phyloP scores from a whole-genome alignment of 2,888 invertebrate genomes.

The Nysson spinosus region DNA sequence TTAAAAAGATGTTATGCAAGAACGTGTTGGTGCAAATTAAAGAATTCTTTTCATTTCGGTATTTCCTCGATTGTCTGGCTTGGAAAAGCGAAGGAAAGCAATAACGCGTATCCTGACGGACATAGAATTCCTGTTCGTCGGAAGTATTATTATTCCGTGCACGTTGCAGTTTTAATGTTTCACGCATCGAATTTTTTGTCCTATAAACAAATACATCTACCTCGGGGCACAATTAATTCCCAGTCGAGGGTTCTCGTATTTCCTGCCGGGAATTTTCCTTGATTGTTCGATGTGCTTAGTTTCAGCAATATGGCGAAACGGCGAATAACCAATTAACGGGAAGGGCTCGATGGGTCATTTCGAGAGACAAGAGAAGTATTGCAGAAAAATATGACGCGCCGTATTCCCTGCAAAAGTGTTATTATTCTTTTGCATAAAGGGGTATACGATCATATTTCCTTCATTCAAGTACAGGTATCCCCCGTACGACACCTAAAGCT shows the following conservation, averaged over 20 bases:
- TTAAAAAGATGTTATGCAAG: no score
- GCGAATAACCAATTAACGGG: slow-evolving; percentile 49
- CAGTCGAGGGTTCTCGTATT: slow-evolving; percentile 30
- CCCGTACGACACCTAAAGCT: no score
- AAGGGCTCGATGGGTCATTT: slow-evolving; percentile 20
- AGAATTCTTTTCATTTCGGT: no score
- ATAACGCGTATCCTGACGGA: slow-evolving; percentile 1
- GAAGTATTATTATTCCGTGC: slow-evolving; percentile 9
- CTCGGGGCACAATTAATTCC: slow-evolving; percentile 49
- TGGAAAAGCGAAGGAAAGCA: slow-evolving; percentile 12
- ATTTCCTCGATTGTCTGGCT: slow-evolving; percentile 12
- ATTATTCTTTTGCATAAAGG: no score
- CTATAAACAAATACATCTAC: slow-evolving; percentile 34
- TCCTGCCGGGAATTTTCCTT: slow-evolving; percentile 29
- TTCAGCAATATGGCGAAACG: slow-evolving; percentile 29
- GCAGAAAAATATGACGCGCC: slow-evolving; percentile 3
- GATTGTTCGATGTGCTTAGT: slow-evolving; percentile 20
- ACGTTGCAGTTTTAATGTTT: slow-evolving; percentile 34
- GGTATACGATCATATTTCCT: no score
- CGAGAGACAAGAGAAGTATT: slow-evolving; percentile 4
- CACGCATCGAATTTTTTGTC: slow-evolving; percentile 34
- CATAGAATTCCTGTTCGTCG: slow-evolving; percentile 16
- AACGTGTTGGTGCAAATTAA: no score
- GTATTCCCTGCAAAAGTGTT: no score
- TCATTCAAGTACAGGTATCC: no score